phyloP scores from a whole-genome alignment of 2,888 invertebrate genomes.

The Drosophila macrospina region DNA sequence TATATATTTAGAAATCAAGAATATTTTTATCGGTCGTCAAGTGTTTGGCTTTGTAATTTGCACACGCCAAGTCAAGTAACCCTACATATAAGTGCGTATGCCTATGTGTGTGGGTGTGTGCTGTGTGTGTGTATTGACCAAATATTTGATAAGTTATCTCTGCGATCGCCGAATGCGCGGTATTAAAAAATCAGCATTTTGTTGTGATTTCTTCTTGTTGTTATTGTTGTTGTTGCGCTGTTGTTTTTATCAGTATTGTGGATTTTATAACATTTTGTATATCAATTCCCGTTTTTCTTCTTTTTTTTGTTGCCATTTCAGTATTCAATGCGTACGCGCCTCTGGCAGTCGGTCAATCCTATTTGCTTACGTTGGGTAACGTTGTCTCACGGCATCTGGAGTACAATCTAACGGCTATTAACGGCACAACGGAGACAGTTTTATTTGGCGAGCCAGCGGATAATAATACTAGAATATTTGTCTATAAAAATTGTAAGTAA shows the following conservation, averaged over 20 bases:
- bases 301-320: constrained; percentile 69
- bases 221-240: constrained; percentile 1
- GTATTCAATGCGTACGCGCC: constrained; percentile 78
- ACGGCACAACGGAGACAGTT: constrained; percentile 57
- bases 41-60: constrained; percentile 31
- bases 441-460: constrained; percentile 50
- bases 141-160: constrained; percentile 47
- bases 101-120: neutral
- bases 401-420: constrained; percentile 52
- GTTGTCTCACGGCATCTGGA: constrained; percentile 54
- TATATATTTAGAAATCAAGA: constrained; percentile 25
- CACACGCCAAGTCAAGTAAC: constrained; percentile 30
- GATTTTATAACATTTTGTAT: constrained; percentile 32
- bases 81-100: neutral
- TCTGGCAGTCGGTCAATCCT: constrained; percentile 78
- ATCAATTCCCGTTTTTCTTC: no score
- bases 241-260: constrained; percentile 4
- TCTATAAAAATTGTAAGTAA: constrained; percentile 77
- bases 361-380: constrained; percentile 69
- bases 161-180: constrained; percentile 26
- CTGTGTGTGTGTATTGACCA: constrained; percentile 17
- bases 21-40: constrained; percentile 26
- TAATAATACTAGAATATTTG: constrained; percentile 75
- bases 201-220: constrained; percentile 31
- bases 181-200: constrained; percentile 33